Percentiles rank a stretch among this genome's conserved stretches.
These are phyloP conservation scores for Limnephilus lunatus DNA, from an alignment of 2,888 invertebrate genomes.

Conservation along the genomic window DNA sequence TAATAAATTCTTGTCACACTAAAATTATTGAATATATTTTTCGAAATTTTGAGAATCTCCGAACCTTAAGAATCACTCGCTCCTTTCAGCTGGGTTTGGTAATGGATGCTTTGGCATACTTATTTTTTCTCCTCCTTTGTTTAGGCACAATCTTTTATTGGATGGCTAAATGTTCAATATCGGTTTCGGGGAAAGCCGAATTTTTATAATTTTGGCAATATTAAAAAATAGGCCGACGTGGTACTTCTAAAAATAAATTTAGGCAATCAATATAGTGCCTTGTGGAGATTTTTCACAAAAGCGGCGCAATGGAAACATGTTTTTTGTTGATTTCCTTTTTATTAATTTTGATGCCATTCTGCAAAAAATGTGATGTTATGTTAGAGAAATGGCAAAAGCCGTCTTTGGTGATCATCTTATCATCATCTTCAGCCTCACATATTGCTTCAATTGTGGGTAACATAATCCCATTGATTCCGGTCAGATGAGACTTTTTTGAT, in stretches of 20 bases:
- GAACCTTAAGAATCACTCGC: neutral
- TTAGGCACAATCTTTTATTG: conserved; percentile 54
- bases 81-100: conserved; percentile 19
- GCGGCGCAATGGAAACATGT: neutral
- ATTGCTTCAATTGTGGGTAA: no score
- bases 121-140: conserved; percentile 60
- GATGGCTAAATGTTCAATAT: conserved; percentile 47
- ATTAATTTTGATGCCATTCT: neutral
- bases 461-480: no score
- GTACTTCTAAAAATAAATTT: neutral
- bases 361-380: neutral
- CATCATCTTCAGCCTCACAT: no score
- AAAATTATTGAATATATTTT: no score
- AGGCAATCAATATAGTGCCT: neutral
- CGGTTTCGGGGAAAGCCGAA: neutral
- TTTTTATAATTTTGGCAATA: conserved; percentile 10
- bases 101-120: conserved; percentile 54
- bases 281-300: neutral
- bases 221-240: neutral
- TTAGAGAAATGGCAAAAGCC: no score
- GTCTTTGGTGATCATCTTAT: no score
- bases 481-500: no score
- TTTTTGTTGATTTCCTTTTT: neutral
- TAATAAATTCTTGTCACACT: no score
- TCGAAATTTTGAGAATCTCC: conserved; percentile 18